phyloP scores from a whole-genome alignment of 2,113 vertebrate genomes.

The Euleptes europaea region DNA sequence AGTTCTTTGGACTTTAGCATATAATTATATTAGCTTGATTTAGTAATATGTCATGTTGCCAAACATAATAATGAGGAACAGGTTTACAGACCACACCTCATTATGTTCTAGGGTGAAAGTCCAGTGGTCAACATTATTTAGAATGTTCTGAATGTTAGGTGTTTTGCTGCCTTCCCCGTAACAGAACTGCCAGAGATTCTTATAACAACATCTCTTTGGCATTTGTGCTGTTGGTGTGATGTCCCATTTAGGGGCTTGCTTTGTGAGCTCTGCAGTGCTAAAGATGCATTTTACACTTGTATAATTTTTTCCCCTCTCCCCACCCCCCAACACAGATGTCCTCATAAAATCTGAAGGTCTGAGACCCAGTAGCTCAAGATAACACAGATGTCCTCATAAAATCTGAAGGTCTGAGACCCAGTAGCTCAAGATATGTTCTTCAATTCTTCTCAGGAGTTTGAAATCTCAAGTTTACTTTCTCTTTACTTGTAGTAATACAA shows the following conservation, averaged over 20 bases:
- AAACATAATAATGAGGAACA: neutral
- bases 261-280: neutral
- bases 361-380: neutral
- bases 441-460: neutral
- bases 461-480: neutral
- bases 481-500: neutral
- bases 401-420: neutral
- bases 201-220: neutral
- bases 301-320: neutral
- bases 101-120: neutral
- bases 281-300: neutral
- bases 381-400: neutral
- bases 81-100: neutral
- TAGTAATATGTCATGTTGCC: neutral
- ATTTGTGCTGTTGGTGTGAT: neutral
- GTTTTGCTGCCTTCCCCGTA: neutral
- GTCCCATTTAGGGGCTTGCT: neutral
- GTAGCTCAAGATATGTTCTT: neutral
- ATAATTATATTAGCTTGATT: neutral
- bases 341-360: neutral
- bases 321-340: neutral
- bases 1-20: neutral
- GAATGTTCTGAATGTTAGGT: neutral
- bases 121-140: neutral
- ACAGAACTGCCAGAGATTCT: neutral